Evolutionary conservation across 2,797 vertebrate genomes (phyloP).

Genomic region (Hemitrygon akajei): DNA sequence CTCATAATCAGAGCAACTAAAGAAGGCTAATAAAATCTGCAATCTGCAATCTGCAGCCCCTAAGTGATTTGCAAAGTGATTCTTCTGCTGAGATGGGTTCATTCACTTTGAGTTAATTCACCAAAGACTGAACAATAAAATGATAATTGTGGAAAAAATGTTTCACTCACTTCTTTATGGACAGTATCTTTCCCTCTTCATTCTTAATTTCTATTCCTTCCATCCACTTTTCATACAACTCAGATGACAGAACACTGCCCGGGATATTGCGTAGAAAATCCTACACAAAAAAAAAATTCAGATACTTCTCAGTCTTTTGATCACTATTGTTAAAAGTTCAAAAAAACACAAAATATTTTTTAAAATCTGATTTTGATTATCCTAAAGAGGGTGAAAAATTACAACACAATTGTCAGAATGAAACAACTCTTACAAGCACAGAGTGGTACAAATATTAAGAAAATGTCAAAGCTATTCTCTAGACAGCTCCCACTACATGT

Average conservation of each 20-base stretch:
- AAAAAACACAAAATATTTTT: no score
- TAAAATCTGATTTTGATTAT: not conserved
- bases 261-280: conserved; percentile 72
- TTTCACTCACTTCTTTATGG: conserved; percentile 57
- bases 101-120: not conserved
- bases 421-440: not conserved
- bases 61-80: not conserved
- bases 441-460: not conserved
- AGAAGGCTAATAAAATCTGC: no score
- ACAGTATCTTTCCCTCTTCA: conserved; percentile 52
- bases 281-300: conserved; percentile 48
- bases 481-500: not conserved
- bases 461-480: not conserved
- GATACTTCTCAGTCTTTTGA: not conserved
- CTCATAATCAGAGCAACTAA: no score
- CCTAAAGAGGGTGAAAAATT: not conserved
- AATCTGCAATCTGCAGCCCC: no score
- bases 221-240: conserved; percentile 66
- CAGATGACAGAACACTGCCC: conserved; percentile 65
- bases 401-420: not conserved
- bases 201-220: conserved; percentile 58
- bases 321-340: no score
- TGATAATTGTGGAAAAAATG: not conserved
- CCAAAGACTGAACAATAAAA: not conserved
- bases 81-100: not conserved